phyloP scores from a whole-genome alignment of 2,888 invertebrate genomes.

The Drosophila leonis region DNA sequence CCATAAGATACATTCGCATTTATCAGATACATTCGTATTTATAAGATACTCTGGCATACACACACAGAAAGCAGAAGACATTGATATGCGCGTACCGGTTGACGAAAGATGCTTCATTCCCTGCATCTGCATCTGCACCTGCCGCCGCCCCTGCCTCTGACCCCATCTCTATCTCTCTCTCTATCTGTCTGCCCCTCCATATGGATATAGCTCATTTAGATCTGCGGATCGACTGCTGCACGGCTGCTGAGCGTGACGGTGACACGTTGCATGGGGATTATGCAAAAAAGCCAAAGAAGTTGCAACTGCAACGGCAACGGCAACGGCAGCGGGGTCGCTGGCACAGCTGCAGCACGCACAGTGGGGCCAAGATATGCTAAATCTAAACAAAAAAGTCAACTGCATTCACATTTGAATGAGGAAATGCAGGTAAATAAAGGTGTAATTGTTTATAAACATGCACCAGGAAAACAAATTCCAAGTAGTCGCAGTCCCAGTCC shows the following conservation, averaged over 20 bases:
- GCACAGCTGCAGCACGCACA: constrained; percentile 22
- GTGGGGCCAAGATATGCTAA: constrained; percentile 32
- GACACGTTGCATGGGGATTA: constrained; percentile 74
- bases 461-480: constrained; percentile 16
- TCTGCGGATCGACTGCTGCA: constrained; percentile 40
- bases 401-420: constrained; percentile 9
- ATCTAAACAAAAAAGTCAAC: constrained; percentile 22
- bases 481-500: constrained; percentile 13
- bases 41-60: constrained; percentile 34
- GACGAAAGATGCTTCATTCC: constrained; percentile 69
- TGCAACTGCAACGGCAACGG: constrained; percentile 46
- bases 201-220: constrained; percentile 13
- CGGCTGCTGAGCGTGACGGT: constrained; percentile 70
- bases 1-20: constrained; percentile 15
- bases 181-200: constrained; percentile 7
- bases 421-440: constrained; percentile 14
- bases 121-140: constrained; percentile 1
- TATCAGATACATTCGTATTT: constrained; percentile 29
- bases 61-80: constrained; percentile 7
- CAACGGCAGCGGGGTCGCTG: constrained; percentile 25
- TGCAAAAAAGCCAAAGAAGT: constrained; percentile 73
- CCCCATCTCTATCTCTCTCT: background rate
- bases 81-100: constrained; percentile 52
- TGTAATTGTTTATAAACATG: constrained; percentile 41
- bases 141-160: background rate